phyloP scores from a whole-genome alignment of 2,888 invertebrate genomes.

The Plagodis pulveraria region DNA sequence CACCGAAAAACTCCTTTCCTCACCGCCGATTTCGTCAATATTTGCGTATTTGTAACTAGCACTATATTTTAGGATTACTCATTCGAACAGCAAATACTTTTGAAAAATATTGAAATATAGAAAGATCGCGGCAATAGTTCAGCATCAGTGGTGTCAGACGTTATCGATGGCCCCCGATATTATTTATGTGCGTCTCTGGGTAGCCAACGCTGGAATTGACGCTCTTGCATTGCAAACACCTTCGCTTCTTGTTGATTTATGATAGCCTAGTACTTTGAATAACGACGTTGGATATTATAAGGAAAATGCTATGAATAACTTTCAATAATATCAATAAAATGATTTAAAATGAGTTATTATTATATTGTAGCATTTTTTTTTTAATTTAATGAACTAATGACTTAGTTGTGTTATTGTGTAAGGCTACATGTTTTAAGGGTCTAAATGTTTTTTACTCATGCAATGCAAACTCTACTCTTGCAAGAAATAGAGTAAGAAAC shows the following conservation, averaged over 20 bases:
- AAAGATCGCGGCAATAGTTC: constrained; percentile 48
- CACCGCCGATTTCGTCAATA: too few relatives aligned
- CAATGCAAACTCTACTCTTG: too few relatives aligned
- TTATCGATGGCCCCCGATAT: constrained; percentile 67
- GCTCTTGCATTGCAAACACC: constrained; percentile 62
- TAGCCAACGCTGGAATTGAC: constrained; percentile 54
- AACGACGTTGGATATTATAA: constrained; percentile 32
- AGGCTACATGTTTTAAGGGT: too few relatives aligned
- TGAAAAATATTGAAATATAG: constrained; percentile 53
- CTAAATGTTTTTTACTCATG: too few relatives aligned
- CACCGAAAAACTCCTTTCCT: neutral
- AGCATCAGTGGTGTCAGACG: constrained; percentile 51
- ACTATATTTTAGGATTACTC: constrained; percentile 4
- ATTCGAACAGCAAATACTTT: constrained; percentile 35
- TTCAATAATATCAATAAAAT: too few relatives aligned
- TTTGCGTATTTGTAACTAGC: neutral
- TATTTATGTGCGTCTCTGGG: constrained; percentile 69
- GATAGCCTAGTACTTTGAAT: constrained; percentile 33
- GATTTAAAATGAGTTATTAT: too few relatives aligned
- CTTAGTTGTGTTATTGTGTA: too few relatives aligned
- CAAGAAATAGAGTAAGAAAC: too few relatives aligned
- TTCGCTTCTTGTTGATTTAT: constrained; percentile 64
- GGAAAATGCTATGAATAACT: constrained; percentile 23
- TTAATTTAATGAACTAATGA: too few relatives aligned
- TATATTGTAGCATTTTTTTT: too few relatives aligned